Base-by-base conservation (phyloP, 37 sponge, comb jelly and placozoan species). In the Mnemiopsis leidyi region DNA sequence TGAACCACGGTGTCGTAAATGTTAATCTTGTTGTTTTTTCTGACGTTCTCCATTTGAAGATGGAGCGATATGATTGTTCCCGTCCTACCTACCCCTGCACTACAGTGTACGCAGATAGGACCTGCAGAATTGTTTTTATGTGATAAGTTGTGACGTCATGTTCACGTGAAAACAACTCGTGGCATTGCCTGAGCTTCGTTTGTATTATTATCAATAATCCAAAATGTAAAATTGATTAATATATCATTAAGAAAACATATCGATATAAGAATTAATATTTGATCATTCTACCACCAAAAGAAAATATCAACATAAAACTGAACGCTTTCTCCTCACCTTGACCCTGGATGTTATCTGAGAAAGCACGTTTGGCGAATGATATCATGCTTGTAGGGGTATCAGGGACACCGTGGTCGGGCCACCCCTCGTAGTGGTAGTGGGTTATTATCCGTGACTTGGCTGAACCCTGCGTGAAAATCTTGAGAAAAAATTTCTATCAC, bases 341-440 rank as follows among this genome's bases (percentile, higher is more conserved):
- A 32, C 82, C 82, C 37, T 23, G 36, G 21, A 33, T 2, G 82
- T 79, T 79, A 36, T 79, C 82, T 2, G 82, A 32, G 82, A 79
- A 79, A 36, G 82, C 82, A 7, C 82, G 35, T 35, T 33, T 79
- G 34, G 82, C 37, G 82, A 79, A 79, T 2, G 35, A 34, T 35
- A 79, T 35, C 37, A 79, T 35, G 34, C 82, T 79, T 13, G 82
- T 79, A 5, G 82, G 82, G 36, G 35, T 32, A 29, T 32, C 37
- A 7, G 82, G 82, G 33, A 79, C 82, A 79, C 82, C 82, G 82
- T 79, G 82, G 36, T 79, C 82, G 21, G 82, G 82, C 82, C 82
- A 79, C 21, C 82, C 82, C 82, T 79, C 82, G 38, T 79, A 79
- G 36, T 79, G 82, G 82, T 79, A 79, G 36, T 79, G 82, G 21